A percentile compares a stretch with the other conserved stretches of the same genome.
These are phyloP conservation scores for Caenorhabditis uteleia DNA, from an alignment of 2,888 invertebrate species.

Conservation along the genomic window DNA sequence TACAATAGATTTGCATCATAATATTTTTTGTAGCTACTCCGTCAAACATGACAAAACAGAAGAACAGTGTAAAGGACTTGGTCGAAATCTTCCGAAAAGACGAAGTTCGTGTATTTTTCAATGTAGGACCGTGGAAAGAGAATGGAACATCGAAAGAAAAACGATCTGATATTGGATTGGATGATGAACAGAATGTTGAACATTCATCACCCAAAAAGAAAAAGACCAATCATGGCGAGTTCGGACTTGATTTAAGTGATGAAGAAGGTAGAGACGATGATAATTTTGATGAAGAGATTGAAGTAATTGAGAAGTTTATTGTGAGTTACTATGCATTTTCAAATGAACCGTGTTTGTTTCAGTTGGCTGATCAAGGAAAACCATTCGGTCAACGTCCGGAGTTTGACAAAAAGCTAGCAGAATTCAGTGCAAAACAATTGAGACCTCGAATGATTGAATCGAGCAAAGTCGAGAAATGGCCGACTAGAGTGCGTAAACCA, in stretches of 20 bases:
- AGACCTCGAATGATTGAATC: neutral
- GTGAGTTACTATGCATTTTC: no score
- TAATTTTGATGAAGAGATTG: neutral
- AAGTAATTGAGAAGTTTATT: neutral
- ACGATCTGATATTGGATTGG: neutral
- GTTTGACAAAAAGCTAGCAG: neutral
- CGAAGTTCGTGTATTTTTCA: conserved; percentile 24
- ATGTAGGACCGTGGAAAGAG: conserved; percentile 7
- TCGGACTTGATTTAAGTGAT: conserved; percentile 7
- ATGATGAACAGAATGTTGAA: neutral
- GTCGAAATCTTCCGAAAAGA: conserved; percentile 16
- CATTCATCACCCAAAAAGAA: no score
- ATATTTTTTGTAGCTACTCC: conserved; percentile 9
- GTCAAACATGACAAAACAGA: conserved; percentile 1
- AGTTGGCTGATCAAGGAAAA: no score
- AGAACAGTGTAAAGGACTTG: conserved; percentile 8
- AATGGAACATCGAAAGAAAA: neutral
- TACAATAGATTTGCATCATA: neutral
- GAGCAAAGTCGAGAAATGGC: conserved; percentile 7
- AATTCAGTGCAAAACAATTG: neutral
- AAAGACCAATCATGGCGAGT: neutral
- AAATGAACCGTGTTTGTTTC: no score
- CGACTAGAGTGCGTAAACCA: conserved; percentile 4
- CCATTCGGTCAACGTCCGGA: neutral
- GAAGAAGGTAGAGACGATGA: conserved; percentile 23